Evolutionary conservation across 2,113 vertebrate genomes (phyloP), one percentile per base, ranked within the genome.

Genomic region (Cynoglossus semilaevis): DNA sequence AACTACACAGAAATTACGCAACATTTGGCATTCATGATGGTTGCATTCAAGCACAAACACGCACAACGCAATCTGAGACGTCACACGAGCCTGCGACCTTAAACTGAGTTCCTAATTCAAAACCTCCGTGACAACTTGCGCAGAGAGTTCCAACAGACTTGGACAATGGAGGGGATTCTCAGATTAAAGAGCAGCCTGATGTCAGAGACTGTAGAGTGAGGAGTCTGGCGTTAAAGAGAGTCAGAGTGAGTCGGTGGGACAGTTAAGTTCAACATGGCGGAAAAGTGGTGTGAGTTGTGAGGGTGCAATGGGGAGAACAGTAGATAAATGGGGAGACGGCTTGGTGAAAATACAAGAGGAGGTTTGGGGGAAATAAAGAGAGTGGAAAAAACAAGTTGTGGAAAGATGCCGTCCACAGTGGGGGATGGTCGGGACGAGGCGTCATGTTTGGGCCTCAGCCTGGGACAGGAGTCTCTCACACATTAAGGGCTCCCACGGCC

Each of bases 51-150:
- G 43, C 46, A 51, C 43, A 45, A 2, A 22, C 40, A 46, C 43
- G 13, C 15, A 50, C 38, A 36, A 44, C n/a, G 14, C 38, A 48
- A 66, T 53, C 34, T 45, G 67, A 60, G 38, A 74, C 51, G 35
- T 55, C 36, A 67, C 61, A 56, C 29, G 51, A 37, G 50, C 60
- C 52, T 52, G 36, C 22, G 44, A 67, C 61, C 58, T 65, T 51
- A 73, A 68, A 59, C 61, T 6, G 19, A 64, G 62, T 18, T 16
- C 16, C 54, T 69, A 53, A 80, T 74, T 74, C 59, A 63, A 63
- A 47, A 51, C 42, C 47, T 38, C n/a, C n/a, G 58, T 54, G 58
- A 46, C 73, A 22, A 50, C 18, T 13, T 18, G 50, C 51, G 67
- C 48, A 15, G 35, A 76, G 51, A 58, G 48, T n/a, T 63, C 53